Percentiles rank a stretch among this genome's conserved stretches.
Evolutionary conservation across 2,113 vertebrate genomes (phyloP).

Genomic region (Indicator maculatus): DNA sequence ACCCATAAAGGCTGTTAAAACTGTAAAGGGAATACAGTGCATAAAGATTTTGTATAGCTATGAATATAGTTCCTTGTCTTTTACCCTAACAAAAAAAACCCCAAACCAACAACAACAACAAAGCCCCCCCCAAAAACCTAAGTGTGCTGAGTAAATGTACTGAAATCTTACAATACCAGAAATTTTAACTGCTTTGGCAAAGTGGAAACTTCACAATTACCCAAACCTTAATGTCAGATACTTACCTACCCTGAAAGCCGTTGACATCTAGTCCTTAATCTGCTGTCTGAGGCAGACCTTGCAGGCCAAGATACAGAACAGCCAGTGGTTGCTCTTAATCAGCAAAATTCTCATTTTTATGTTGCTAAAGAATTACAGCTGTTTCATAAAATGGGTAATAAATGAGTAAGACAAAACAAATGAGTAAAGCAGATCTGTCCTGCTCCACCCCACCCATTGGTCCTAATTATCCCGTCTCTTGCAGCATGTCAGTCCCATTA

Average conservation of each 20-base stretch:
- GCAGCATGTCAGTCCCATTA: not conserved
- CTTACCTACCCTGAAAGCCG: not conserved
- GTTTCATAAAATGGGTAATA: slow-evolving; percentile 21
- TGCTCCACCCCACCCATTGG: not conserved
- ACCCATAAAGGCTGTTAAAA: not conserved
- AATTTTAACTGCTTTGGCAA: slow-evolving; percentile 23
- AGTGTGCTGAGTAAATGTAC: not conserved
- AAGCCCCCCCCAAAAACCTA: too few species aligned
- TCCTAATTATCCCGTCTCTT: slow-evolving; percentile 31
- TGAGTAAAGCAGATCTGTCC: not conserved
- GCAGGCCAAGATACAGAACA: not conserved
- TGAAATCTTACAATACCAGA: not conserved
- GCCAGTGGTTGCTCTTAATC: not conserved
- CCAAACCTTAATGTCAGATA: not conserved
- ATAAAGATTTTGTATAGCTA: not conserved
- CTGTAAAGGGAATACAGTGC: not conserved
- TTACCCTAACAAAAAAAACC: not conserved
- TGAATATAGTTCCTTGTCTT: not conserved
- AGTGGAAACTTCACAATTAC: slow-evolving; percentile 20
- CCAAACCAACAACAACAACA: not conserved
- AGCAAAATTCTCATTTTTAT: not conserved
- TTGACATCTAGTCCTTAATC: not conserved
- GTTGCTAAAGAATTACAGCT: slow-evolving; percentile 18
- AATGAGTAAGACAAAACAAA: slow-evolving; percentile 30
- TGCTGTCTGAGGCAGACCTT: not conserved